Base-by-base conservation (phyloP, 2,888 invertebrate species). In the Eupithecia inturbata region DNA sequence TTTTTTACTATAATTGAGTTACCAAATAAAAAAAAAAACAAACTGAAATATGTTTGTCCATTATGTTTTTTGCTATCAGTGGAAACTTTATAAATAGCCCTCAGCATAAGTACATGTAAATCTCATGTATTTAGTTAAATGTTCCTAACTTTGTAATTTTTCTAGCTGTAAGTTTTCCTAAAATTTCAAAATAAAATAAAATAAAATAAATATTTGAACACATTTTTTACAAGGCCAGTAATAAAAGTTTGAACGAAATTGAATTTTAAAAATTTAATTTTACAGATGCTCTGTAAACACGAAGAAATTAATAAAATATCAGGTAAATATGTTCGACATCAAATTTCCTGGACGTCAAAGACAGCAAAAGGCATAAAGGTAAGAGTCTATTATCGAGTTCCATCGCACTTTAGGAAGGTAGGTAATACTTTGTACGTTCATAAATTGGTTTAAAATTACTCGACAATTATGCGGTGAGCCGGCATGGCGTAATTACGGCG, bases 401-500 rank as follows among this genome's bases (percentile, higher is more conserved):
- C 63, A 68, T 45, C 57, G n/a, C 26, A 22, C 26, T 22, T 12
- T 26, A 14, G 57, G 4, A 26, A 41, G 36, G 66, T 22, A 14
- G 22, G 12, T 39, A 36, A 64, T 41, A 36, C 16, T 66, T 22
- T 66, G 14, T 66, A 39, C 26, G 41, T 66, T n/a, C 22, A 71
- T 73, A 77, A 72, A 76, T 70, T 57, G 72, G 68, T 79, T 77
- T 84, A 88, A 87, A 88, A 87, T 88, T 84, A 83, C 84, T 84
- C 79, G 84, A 81, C 85, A 87, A 88, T 90, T 89, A 89, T 88
- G 89, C 87, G 89, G 88, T 83, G 83, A 84, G 83, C 87, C 87
- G 83, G 81, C 82, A 83, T 85, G 84, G 84, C 86, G 89, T 91
- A 92, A 93, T 92, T 92, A 92, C 90, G 88, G 87, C 90, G 87